phyloP scores from a whole-genome alignment of 1,140 invertebrate species.

The Pemphigus obesinymphae region DNA sequence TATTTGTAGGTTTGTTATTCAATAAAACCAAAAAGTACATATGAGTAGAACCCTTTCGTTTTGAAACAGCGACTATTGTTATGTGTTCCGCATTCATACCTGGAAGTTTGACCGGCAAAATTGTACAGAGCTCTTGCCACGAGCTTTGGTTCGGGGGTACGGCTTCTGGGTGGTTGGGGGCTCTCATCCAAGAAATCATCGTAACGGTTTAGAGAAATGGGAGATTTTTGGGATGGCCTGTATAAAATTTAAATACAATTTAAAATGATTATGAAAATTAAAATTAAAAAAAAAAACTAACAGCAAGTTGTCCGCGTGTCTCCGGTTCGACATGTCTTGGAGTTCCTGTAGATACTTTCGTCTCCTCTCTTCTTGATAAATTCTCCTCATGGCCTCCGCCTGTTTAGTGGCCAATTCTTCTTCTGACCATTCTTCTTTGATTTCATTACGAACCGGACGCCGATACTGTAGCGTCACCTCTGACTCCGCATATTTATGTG shows the following conservation, averaged over 20 bases:
- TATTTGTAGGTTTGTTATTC: no score
- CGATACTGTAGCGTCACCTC: conserved; percentile 91
- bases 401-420: conserved; percentile 77
- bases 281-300: no score
- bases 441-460: conserved; percentile 76
- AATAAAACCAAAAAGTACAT: no score
- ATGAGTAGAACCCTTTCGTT: no score
- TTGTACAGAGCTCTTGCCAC: conserved; percentile 83
- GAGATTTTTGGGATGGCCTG: conserved; percentile 85
- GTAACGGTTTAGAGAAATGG: conserved; percentile 86
- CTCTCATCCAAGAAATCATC: conserved; percentile 72
- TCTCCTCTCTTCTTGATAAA: conserved; percentile 80
- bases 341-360: conserved; percentile 84
- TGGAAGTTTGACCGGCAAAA: conserved; percentile 79
- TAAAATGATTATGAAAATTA: no score
- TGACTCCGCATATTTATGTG: conserved; percentile 79
- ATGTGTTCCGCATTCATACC: no score
- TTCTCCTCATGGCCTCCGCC: conserved; percentile 81
- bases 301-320: conserved; percentile 87
- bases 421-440: conserved; percentile 70
- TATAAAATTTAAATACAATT: no score
- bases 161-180: conserved; percentile 56
- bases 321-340: conserved; percentile 82
- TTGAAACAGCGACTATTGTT: no score
- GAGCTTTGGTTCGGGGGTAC: conserved; percentile 64